Base-by-base conservation (phyloP, 2,888 invertebrate genomes). In the Calliphora vomitoria region DNA sequence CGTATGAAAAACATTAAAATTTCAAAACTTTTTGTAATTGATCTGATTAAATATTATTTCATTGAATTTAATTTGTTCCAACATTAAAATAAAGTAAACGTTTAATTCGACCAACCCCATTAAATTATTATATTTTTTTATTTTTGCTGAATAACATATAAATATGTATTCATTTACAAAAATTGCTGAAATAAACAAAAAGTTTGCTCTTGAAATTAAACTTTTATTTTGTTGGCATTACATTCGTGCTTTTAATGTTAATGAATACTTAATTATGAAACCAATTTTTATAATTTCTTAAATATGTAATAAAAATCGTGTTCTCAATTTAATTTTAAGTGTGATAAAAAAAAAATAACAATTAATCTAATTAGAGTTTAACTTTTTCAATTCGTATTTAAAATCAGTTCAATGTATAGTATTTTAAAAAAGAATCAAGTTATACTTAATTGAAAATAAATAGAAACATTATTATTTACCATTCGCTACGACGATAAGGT, bases 141-240 rank as follows among this genome's bases (percentile, higher is more conserved):
- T 62, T 72, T 72, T 13, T 55, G 62, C 62, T 79, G 47, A 79
- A 18, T 58, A 25, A 6, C 35, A 0, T 38, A n/a, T 2, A 60
- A 35, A 69, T n/a, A 20, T 8, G 5, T 31, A 60, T 11, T 60
- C 18, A 8, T 25, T 25, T 10, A 6, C 35, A 4, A 62, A 60
- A 60, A 62, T 25, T 71, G 62, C 62, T 72, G 71, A 20, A 72
- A 62, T 62, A 41, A 41, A 41, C 41, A 66, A 44, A 79, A 74
- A 55, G 4, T 55, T 72, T 74, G 72, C 10, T 66, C 81, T 81
- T 81, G 72, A 81, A 81, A 66, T 44, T 66, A 11, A 18, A 41
- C 11, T 41, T 41, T 41, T 3, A 20, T 41, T 25, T 41, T 25
- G 0, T 72, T 64, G 72, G 20, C 64, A 81, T 64, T 66, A 55